phyloP scores from a whole-genome alignment of 23 tunicate species.

The Trididemnum nubilum region DNA sequence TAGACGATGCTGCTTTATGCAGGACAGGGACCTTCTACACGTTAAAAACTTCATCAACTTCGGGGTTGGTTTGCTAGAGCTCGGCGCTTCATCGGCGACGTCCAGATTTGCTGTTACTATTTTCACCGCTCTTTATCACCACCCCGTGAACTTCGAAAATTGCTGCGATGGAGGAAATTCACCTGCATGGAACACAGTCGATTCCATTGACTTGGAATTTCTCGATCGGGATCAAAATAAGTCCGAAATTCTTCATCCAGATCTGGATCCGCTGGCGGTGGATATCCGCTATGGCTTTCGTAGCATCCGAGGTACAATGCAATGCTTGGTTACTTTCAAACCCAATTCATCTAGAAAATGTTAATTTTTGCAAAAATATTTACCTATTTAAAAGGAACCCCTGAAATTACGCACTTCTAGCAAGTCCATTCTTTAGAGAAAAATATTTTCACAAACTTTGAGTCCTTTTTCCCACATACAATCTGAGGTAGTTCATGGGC shows the following conservation, averaged over 20 bases:
- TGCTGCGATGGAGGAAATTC: conserved; percentile 52
- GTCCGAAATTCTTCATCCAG: conserved; percentile 53
- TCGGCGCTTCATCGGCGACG: background rate
- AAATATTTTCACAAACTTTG: no score
- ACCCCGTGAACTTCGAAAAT: conserved; percentile 28
- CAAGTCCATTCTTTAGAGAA: no score
- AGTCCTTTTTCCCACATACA: no score
- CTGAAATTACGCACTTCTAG: no score
- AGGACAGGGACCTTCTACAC: background rate
- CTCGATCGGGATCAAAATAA: conserved; percentile 5
- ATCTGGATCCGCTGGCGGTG: conserved; percentile 44
- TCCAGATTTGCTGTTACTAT: conserved; percentile 50
- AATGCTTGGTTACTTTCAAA: no score
- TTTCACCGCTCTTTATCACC: conserved; percentile 63
- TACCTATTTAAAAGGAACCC: no score
- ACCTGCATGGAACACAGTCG: conserved; percentile 3
- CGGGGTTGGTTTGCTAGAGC: no score
- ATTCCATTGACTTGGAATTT: conserved; percentile 19
- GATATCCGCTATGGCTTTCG: conserved; percentile 60
- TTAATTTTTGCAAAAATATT: no score
- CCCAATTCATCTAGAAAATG: background rate
- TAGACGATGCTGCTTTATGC: no score
- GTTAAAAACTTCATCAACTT: no score
- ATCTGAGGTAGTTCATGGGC: no score
- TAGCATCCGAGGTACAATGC: conserved; percentile 52